Conservation (phyloP, 2,888 invertebrate species). For the Orchesellides sinensis region DNA sequence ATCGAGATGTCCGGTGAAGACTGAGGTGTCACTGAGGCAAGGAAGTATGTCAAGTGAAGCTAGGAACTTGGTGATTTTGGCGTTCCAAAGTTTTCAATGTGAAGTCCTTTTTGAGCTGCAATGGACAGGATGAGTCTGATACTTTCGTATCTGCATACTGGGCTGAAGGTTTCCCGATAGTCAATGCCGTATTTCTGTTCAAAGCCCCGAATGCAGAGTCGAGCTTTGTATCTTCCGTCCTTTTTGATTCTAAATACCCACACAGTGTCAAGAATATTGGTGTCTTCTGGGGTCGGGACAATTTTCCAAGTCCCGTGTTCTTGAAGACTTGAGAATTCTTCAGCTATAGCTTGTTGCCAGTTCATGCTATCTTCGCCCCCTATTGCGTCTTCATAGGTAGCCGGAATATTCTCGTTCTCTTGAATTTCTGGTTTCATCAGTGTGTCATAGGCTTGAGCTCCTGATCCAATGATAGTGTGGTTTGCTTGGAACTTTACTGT, state of each 20-base stretch:
- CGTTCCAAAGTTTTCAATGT: background rate
- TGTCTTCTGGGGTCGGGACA: conserved; percentile 4
- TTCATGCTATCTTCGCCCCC: background rate
- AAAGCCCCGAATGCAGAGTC: conserved; percentile 33
- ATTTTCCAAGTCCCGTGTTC: conserved; percentile 31
- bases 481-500: background rate
- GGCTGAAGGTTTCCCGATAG: conserved; percentile 35
- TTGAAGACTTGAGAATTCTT: conserved; percentile 46
- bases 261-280: background rate
- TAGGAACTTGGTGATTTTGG: background rate
- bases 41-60: background rate
- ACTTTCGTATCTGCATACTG: conserved; percentile 36
- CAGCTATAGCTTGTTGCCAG: conserved; percentile 56
- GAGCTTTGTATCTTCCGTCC: conserved; percentile 27
- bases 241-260: conserved; percentile 47
- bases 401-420: conserved; percentile 15
- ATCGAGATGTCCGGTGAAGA: conserved; percentile 62
- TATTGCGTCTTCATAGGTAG: conserved; percentile 18
- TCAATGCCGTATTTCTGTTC: conserved; percentile 32
- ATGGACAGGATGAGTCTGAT: conserved; percentile 24
- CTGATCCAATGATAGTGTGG: background rate
- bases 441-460: no score
- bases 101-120: background rate
- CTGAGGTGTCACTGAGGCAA: conserved; percentile 41
- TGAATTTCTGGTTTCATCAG: no score